Evolutionary conservation across 2,797 vertebrate genomes (phyloP).

Genomic region (Gymnoscopelus microlampas): DNA sequence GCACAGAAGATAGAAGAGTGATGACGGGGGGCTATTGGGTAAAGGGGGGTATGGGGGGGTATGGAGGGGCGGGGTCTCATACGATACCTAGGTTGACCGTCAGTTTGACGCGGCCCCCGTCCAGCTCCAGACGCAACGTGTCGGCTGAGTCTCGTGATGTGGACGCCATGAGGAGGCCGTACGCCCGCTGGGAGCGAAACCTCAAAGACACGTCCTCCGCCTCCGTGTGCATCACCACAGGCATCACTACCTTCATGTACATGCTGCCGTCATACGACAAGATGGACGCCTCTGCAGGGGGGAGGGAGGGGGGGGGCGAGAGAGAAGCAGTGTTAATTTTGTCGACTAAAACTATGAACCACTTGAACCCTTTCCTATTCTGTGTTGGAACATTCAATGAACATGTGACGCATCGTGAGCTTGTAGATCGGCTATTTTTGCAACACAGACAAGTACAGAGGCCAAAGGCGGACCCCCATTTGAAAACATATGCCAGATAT

Average conservation of each 20-base stretch:
- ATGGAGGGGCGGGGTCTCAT: constrained; percentile 59
- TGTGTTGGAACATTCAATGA: too few species aligned
- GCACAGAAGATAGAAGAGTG: too few species aligned
- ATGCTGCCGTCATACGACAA: constrained; percentile 98
- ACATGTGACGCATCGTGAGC: too few species aligned
- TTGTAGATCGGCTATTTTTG: too few species aligned
- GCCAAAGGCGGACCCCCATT: too few species aligned
- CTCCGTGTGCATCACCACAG: constrained; percentile 96
- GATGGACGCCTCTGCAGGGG: constrained; percentile 94
- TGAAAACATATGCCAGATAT: too few species aligned
- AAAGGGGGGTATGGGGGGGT: too few species aligned
- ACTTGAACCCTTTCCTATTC: too few species aligned
- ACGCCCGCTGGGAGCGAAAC: constrained; percentile 96
- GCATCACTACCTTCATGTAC: constrained; percentile 99
- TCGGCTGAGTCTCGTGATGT: constrained; percentile 96
- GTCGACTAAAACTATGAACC: too few species aligned
- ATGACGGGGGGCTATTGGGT: too few species aligned
- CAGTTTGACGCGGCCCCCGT: constrained; percentile 95
- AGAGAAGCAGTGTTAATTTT: neutral
- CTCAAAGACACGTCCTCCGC: constrained; percentile 97
- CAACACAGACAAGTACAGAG: too few species aligned
- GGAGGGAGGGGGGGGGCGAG: constrained; percentile 2
- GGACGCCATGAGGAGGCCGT: constrained; percentile 94
- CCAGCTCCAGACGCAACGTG: constrained; percentile 94
- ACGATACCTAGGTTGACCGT: constrained; percentile 99